These are phyloP conservation scores for Shargacucullia verbasci DNA, from an alignment of 2,888 invertebrate genomes.

Conservation along the genomic window DNA sequence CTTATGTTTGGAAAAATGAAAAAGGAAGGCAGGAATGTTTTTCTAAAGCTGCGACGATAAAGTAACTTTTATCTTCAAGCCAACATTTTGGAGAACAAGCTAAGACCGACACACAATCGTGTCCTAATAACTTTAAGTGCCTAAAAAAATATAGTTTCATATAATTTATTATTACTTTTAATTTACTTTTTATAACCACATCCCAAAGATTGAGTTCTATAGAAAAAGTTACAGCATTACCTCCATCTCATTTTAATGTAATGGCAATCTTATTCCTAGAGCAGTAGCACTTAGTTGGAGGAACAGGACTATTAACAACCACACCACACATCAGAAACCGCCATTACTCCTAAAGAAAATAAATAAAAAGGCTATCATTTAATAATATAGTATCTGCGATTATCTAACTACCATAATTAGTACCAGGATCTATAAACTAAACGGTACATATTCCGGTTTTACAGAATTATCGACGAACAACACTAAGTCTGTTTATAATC, in stretches of 20 bases:
- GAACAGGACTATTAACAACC: constrained; percentile 17
- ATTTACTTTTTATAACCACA: too few relatives aligned
- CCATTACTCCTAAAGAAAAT: constrained; percentile 9
- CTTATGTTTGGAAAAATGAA: neutral
- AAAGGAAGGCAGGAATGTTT: neutral
- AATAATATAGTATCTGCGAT: constrained; percentile 26
- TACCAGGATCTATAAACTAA: constrained; percentile 49
- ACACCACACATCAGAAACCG: constrained; percentile 3
- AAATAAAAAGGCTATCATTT: constrained; percentile 18
- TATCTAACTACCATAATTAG: constrained; percentile 44
- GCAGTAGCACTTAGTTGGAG: constrained; percentile 1
- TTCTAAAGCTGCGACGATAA: too few relatives aligned
- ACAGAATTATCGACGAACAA: constrained; percentile 19
- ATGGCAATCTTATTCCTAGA: neutral
- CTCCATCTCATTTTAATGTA: too few relatives aligned
- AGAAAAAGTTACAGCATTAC: too few relatives aligned
- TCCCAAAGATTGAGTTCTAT: too few relatives aligned
- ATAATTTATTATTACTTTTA: too few relatives aligned
- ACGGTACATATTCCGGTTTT: constrained; percentile 48
- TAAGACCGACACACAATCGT: too few relatives aligned
- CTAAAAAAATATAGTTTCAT: too few relatives aligned
- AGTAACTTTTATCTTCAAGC: too few relatives aligned
- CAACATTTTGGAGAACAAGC: too few relatives aligned
- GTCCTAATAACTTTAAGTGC: too few relatives aligned
- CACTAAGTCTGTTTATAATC: constrained; percentile 47